Evolutionary conservation across 1,140 invertebrate species (phyloP).

Genomic region (Aphis gossypii): DNA sequence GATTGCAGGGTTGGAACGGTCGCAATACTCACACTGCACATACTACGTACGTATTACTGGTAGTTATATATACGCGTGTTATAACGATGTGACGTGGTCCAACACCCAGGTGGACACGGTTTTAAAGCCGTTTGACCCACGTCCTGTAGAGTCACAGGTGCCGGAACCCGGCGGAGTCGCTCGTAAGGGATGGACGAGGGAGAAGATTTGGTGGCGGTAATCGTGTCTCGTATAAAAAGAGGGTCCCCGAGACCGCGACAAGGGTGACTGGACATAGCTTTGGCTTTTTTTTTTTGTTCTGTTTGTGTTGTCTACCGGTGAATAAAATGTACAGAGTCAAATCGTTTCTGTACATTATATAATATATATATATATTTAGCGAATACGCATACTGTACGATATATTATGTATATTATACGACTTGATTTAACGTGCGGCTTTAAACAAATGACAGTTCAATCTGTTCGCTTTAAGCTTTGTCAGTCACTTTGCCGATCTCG

Average conservation of each 20-base stretch:
- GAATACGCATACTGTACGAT: background rate
- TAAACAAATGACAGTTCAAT: background rate
- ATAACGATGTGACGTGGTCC: background rate
- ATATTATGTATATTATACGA: background rate
- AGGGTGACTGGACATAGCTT: background rate
- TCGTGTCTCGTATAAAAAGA: background rate
- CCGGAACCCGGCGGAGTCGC: background rate
- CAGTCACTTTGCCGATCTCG: background rate
- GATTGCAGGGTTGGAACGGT: background rate
- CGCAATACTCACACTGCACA: background rate
- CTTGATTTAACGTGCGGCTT: background rate
- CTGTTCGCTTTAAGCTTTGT: background rate
- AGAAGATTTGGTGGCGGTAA: background rate
- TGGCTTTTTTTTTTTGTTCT: background rate
- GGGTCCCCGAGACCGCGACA: background rate
- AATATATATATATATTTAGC: background rate
- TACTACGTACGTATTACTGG: background rate
- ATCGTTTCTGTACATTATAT: background rate
- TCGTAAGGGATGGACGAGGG: background rate
- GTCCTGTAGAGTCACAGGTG: constrained; percentile 26
- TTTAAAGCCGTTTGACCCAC: background rate
- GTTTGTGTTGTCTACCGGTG: background rate
- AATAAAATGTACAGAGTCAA: background rate
- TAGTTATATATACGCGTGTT: background rate
- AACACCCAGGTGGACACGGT: background rate